phyloP scores from a whole-genome alignment of 64 coral and sea anemone species.

The Pocillopora damicornis region DNA sequence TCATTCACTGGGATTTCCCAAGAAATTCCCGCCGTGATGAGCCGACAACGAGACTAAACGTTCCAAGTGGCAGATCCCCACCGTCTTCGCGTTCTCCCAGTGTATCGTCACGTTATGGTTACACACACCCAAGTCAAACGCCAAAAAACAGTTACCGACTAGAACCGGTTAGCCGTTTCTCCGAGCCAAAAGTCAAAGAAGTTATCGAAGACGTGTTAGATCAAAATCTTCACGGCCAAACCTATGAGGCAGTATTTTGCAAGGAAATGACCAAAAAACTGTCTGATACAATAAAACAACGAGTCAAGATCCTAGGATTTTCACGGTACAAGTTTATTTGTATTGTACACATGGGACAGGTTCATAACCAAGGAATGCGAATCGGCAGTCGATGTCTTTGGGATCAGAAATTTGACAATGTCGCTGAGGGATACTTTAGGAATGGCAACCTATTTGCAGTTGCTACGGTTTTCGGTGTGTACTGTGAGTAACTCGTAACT shows the following conservation, averaged over 20 bases:
- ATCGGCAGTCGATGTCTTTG: constrained; percentile 81
- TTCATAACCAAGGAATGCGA: constrained; percentile 74
- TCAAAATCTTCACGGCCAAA: constrained; percentile 47
- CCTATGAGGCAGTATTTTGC: constrained; percentile 67
- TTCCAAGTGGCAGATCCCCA: constrained; percentile 18
- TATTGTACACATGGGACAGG: constrained; percentile 80
- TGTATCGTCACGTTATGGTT: constrained; percentile 35
- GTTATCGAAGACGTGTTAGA: constrained; percentile 72
- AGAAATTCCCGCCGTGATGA: constrained; percentile 54
- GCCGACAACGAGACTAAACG: neutral
- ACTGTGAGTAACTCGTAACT: constrained; percentile 52
- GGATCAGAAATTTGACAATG: constrained; percentile 63
- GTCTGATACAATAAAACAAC: constrained; percentile 77
- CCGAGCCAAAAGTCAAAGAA: constrained; percentile 60
- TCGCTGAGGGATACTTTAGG: constrained; percentile 67
- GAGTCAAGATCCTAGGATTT: constrained; percentile 74
- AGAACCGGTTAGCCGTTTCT: constrained; percentile 58
- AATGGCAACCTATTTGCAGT: constrained; percentile 74
- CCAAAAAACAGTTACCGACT: constrained; percentile 60
- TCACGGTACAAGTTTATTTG: constrained; percentile 79
- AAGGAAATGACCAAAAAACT: constrained; percentile 74
- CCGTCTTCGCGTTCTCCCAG: constrained; percentile 68
- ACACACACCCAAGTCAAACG: constrained; percentile 8
- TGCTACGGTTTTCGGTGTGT: constrained; percentile 78
- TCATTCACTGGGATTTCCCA: constrained; percentile 85